Evolutionary conservation across 92 coral and sea anemone genomes (phyloP).

Genomic region (Virgularia gustaviana): DNA sequence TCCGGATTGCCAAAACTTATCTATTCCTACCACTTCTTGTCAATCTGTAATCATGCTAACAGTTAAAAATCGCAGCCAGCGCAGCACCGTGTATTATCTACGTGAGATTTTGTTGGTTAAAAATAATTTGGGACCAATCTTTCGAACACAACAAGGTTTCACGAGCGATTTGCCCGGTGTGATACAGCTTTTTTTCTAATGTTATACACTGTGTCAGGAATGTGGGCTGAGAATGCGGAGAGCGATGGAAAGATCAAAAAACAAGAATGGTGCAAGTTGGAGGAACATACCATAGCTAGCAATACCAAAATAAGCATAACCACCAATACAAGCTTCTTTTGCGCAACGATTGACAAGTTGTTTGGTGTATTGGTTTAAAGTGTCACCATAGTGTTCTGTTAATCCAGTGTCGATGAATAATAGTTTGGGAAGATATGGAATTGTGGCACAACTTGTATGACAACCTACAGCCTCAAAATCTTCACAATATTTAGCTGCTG

Average conservation of each 20-base stretch:
- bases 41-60: too few relatives aligned
- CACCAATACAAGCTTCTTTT: slow-evolving; percentile 13
- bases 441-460: slow-evolving; percentile 4
- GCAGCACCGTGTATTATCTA: too few relatives aligned
- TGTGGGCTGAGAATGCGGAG: neutral
- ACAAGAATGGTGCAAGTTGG: too few relatives aligned
- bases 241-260: neutral
- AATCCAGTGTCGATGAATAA: slow-evolving; percentile 22
- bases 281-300: slow-evolving; percentile 13
- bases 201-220: neutral
- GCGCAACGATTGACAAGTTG: slow-evolving; percentile 23
- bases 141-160: too few relatives aligned
- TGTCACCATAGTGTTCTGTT: slow-evolving; percentile 9
- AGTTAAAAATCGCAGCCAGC: too few relatives aligned
- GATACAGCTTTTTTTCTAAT: neutral
- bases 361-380: neutral
- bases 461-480: slow-evolving; percentile 23
- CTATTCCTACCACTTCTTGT: too few relatives aligned
- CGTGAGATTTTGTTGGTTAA: too few relatives aligned
- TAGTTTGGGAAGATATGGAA: slow-evolving; percentile 16
- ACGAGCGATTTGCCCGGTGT: too few relatives aligned
- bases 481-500: neutral
- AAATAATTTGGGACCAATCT: too few relatives aligned
- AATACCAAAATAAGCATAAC: slow-evolving; percentile 27
- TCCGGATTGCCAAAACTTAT: too few relatives aligned